A percentile compares a stretch with the other conserved stretches of the same genome.
Conservation (phyloP, 2,888 invertebrate genomes). For the Oxycera nigricornis region DNA sequence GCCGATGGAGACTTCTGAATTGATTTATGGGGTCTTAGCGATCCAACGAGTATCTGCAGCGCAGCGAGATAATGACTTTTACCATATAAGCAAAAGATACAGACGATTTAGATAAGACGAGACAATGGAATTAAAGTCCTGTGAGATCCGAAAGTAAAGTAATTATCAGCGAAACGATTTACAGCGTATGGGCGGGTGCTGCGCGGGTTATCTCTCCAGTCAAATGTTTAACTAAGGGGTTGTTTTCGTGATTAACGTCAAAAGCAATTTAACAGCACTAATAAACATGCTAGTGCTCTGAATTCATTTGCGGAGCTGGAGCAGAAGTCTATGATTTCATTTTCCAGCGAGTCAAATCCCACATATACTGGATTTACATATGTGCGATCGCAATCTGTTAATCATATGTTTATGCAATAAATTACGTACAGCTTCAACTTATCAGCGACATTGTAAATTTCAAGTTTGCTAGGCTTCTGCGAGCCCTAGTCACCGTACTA, state of each 20-base stretch:
- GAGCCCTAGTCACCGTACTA: no score
- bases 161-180: constrained; percentile 9
- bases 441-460: neutral
- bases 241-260: neutral
- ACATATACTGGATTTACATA: neutral
- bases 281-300: neutral
- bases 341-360: no score
- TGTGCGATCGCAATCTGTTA: neutral
- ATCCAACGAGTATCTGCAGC: no score
- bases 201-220: constrained; percentile 1
- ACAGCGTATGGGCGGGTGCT: neutral
- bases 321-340: neutral
- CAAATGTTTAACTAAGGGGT: constrained; percentile 10
- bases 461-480: neutral
- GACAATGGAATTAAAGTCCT: neutral
- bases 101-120: neutral
- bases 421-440: neutral
- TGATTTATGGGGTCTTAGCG: no score
- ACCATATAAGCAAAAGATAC: no score
- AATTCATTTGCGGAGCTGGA: neutral
- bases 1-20: no score
- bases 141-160: neutral
- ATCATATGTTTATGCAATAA: neutral
- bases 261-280: neutral
- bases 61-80: no score